Conservation (phyloP, 2,888 invertebrate genomes). For the Pherbina coryleti region DNA sequence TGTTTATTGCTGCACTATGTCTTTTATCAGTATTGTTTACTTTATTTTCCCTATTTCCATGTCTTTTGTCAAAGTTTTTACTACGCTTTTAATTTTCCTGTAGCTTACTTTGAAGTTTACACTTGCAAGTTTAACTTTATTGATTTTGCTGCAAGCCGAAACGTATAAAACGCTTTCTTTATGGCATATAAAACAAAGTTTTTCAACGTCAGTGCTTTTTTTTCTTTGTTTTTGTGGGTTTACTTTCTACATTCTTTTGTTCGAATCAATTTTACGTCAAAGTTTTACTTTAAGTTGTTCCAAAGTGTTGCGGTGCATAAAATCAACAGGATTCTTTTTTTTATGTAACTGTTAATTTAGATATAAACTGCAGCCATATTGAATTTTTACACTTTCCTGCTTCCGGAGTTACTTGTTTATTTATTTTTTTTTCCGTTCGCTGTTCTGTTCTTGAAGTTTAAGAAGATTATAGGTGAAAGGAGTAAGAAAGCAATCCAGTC, state of each 20-base stretch:
- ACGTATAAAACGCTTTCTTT: neutral
- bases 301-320: slow-evolving; percentile 7
- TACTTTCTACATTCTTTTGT: neutral
- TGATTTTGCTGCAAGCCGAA: too few relatives aligned
- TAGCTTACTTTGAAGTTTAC: neutral
- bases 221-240: neutral
- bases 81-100: neutral
- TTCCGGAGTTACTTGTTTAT: neutral
- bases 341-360: neutral
- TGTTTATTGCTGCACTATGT: neutral
- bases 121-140: too few relatives aligned
- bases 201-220: neutral
- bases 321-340: neutral
- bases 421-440: too few relatives aligned
- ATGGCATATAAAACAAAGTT: neutral
- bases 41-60: neutral
- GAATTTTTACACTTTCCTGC: neutral
- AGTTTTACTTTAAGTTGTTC: neutral
- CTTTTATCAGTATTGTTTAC: neutral
- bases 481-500: too few relatives aligned
- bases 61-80: neutral
- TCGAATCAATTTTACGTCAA: neutral
- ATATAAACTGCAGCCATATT: neutral
- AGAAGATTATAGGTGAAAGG: too few relatives aligned
- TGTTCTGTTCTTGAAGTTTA: too few relatives aligned